Conservation (phyloP, 2,888 invertebrate species). For the Saturnia japonica region DNA sequence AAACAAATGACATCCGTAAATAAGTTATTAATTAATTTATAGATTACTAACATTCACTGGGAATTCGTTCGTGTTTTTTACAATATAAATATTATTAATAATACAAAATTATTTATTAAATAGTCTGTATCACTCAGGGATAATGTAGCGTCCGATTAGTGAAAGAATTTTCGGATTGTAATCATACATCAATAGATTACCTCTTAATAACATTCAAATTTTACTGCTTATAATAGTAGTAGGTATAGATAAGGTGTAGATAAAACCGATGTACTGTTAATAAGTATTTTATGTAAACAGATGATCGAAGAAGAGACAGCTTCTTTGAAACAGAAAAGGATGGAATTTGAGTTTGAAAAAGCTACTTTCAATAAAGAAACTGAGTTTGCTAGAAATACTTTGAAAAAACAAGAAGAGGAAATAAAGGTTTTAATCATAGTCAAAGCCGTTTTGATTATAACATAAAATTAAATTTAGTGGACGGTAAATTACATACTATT, state of each 20-base stretch:
- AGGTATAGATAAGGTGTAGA: background rate
- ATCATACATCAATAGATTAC: too few species aligned
- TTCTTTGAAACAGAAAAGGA: slow-evolving; percentile 80
- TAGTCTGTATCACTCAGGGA: too few species aligned
- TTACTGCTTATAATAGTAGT: too few species aligned
- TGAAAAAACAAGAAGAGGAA: slow-evolving; percentile 83
- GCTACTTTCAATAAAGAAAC: slow-evolving; percentile 83
- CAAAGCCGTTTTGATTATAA: too few species aligned
- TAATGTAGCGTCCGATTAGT: too few species aligned
- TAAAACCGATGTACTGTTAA: background rate
- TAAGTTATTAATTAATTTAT: too few species aligned
- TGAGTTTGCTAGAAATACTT: slow-evolving; percentile 79
- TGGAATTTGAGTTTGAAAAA: slow-evolving; percentile 83
- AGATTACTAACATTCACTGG: too few species aligned
- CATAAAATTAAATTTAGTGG: slow-evolving; percentile 1
- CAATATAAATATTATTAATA: too few species aligned
- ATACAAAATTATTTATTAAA: too few species aligned
- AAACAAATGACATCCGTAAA: slow-evolving; percentile 81
- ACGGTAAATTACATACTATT: background rate
- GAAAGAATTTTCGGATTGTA: too few species aligned
- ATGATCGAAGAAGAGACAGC: slow-evolving; percentile 73
- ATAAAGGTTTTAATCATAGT: slow-evolving; percentile 66
- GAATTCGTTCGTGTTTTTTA: too few species aligned
- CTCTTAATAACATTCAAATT: too few species aligned
- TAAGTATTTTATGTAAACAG: slow-evolving; percentile 40